phyloP scores from a whole-genome alignment of 1,140 invertebrate species.

The Formica selysi region DNA sequence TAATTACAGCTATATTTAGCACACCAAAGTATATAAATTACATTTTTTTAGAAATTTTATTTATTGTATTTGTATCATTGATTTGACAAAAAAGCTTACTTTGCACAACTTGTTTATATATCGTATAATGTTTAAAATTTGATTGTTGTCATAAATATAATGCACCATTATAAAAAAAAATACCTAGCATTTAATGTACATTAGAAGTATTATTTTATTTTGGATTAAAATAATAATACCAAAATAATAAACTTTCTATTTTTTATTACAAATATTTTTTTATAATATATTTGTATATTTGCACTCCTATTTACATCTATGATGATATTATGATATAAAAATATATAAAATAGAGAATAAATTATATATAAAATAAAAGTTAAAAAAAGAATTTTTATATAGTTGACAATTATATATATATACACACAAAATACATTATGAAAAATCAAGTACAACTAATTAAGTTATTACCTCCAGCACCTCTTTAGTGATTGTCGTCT shows the following conservation, averaged over 20 bases:
- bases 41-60: neutral
- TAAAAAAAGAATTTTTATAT: neutral
- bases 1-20: neutral
- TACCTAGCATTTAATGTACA: neutral
- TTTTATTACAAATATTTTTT: neutral
- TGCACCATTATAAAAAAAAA: neutral
- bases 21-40: neutral
- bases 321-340: neutral
- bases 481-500: conserved; percentile 97
- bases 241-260: neutral
- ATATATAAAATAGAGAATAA: neutral
- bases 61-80: neutral
- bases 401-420: neutral
- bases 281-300: neutral
- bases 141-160: neutral
- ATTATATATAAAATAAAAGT: neutral
- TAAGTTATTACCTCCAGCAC: conserved; percentile 92
- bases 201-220: neutral
- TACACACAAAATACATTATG: neutral
- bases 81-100: neutral
- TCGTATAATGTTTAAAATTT: neutral
- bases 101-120: neutral
- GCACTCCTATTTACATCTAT: neutral
- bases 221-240: neutral
- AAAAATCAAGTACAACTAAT: neutral